Percentiles rank a stretch among this genome's conserved stretches.
Conservation (phyloP, 2,888 invertebrate species). For the Globia sparganii region DNA sequence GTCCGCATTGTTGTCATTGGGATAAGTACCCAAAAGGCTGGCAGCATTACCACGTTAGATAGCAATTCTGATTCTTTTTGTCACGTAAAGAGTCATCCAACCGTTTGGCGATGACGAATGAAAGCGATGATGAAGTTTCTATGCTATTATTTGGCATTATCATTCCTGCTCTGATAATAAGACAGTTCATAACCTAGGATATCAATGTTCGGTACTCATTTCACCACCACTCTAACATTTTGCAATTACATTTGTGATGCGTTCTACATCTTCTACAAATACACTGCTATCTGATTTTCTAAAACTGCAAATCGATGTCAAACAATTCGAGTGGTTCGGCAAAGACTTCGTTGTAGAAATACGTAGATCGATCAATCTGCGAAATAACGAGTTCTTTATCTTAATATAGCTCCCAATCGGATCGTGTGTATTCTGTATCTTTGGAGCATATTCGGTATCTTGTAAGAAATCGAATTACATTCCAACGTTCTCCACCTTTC, state of each 20-base stretch:
- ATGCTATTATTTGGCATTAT: not conserved
- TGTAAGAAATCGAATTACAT: slow-evolving; percentile 3
- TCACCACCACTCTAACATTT: not conserved
- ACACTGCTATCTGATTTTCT: no score
- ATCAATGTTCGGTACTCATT: not conserved
- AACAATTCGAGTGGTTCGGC: not conserved
- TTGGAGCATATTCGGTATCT: not conserved
- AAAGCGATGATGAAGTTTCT: not conserved
- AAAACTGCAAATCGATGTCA: not conserved
- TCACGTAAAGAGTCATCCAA: no score
- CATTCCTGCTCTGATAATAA: not conserved
- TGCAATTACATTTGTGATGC: not conserved
- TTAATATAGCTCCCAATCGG: not conserved
- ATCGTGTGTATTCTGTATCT: not conserved
- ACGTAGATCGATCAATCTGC: slow-evolving; percentile 5
- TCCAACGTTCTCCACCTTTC: not conserved
- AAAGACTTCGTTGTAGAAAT: not conserved
- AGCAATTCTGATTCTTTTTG: no score
- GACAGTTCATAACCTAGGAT: not conserved
- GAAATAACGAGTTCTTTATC: not conserved
- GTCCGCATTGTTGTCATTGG: no score
- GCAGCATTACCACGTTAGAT: no score
- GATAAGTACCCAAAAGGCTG: no score
- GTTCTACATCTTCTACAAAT: not conserved
- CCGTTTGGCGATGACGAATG: no score